Evolutionary conservation across 2,888 invertebrate species (phyloP).

Genomic region (Hedychridium roseum): DNA sequence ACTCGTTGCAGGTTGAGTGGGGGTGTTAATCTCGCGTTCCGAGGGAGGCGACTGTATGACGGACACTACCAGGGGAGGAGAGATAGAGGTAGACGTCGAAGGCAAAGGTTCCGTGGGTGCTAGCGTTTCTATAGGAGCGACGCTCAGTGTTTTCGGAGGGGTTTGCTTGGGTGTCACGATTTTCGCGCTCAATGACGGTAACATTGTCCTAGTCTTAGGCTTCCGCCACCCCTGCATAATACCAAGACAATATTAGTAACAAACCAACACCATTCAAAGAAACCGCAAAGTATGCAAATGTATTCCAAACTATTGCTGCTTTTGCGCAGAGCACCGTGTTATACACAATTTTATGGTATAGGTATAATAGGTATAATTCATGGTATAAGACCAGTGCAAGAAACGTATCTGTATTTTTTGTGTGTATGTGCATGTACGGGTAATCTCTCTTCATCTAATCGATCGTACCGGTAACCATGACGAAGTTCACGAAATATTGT

Average conservation of each 20-base stretch:
- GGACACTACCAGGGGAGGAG: conserved; percentile 53
- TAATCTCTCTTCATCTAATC: no score
- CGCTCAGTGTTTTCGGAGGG: conserved; percentile 60
- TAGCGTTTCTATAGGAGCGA: conserved; percentile 58
- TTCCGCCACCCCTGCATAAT: conserved; percentile 77
- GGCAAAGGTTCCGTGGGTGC: no score
- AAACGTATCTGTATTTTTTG: no score
- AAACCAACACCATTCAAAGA: conserved; percentile 22
- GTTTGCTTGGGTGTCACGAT: conserved; percentile 68
- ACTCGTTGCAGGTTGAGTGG: conserved; percentile 56
- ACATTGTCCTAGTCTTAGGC: conserved; percentile 79
- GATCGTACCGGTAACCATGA: no score
- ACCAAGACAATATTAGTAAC: conserved; percentile 50
- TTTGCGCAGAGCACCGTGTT: no score
- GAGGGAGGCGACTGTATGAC: conserved; percentile 53
- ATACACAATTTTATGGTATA: no score
- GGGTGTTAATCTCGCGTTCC: conserved; percentile 53
- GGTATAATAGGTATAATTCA: no score
- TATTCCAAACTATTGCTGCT: no score
- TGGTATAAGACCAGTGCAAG: no score
- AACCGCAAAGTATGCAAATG: conserved; percentile 10
- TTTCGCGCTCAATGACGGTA: conserved; percentile 69
- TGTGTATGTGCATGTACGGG: no score
- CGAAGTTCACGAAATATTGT: no score
- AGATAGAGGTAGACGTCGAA: conserved; percentile 49